These are phyloP conservation scores for Umimayanthus kanabou DNA, from an alignment of 92 coral and sea anemone genomes.

Conservation along the genomic window DNA sequence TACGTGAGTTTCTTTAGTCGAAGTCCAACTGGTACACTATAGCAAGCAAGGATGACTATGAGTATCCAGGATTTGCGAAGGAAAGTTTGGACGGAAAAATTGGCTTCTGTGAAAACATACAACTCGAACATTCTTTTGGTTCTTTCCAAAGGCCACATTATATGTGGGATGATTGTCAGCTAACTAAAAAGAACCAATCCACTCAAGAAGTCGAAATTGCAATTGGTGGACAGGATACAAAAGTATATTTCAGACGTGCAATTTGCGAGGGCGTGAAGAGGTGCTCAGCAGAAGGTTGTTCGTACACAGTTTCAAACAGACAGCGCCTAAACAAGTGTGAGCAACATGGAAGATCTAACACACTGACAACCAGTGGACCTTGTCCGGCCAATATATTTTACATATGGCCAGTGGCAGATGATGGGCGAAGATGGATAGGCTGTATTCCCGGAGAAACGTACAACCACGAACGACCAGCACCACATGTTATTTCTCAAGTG, in stretches of 20 bases:
- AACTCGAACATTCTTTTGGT: conserved; percentile 23
- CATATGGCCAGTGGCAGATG: conserved; percentile 36
- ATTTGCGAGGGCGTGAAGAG: conserved; percentile 55
- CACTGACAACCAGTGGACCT: conserved; percentile 27
- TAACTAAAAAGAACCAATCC: conserved; percentile 29
- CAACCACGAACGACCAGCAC: conserved; percentile 47
- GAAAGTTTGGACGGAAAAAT: not conserved
- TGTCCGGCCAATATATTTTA: conserved; percentile 47
- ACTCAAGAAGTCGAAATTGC: not conserved
- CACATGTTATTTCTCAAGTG: conserved; percentile 46
- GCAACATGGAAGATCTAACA: conserved; percentile 18
- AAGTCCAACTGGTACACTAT: too few relatives aligned
- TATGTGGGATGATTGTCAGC: conserved; percentile 52
- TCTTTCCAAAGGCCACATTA: conserved; percentile 52
- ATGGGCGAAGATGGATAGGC: conserved; percentile 51
- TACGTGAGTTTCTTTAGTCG: too few relatives aligned
- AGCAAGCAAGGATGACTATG: too few relatives aligned
- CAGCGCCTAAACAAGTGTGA: conserved; percentile 53
- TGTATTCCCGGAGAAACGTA: conserved; percentile 35
- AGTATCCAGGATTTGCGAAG: too few relatives aligned
- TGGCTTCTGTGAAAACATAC: conserved; percentile 31
- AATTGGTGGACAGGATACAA: conserved; percentile 12
- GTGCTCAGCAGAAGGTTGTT: conserved; percentile 35
- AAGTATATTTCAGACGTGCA: conserved; percentile 38
- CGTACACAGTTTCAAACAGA: conserved; percentile 53